Evolutionary conservation across 1,140 invertebrate genomes (phyloP).

Genomic region (Drosophila burlai): DNA sequence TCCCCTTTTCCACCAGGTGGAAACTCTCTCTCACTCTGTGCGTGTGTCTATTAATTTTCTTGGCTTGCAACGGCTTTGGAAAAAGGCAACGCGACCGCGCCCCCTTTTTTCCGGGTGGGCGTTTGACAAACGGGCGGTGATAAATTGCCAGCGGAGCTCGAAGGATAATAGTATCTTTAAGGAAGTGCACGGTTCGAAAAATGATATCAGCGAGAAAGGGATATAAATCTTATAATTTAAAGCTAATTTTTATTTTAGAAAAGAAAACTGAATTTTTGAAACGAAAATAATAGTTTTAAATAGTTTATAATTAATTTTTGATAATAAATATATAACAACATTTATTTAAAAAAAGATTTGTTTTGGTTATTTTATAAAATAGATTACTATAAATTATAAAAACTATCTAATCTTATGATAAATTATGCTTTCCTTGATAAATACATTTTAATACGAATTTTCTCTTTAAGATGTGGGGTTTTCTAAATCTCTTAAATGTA

Average conservation of each 20-base stretch:
- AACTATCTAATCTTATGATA: too few species aligned
- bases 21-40: constrained; percentile 9
- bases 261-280: too few species aligned
- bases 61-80: constrained; percentile 26
- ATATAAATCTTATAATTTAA: neutral
- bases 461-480: too few species aligned
- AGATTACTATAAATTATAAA: neutral
- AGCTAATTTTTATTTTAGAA: neutral
- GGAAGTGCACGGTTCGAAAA: constrained; percentile 12
- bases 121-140: constrained; percentile 64
- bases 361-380: too few species aligned
- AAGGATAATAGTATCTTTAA: constrained; percentile 13
- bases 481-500: too few species aligned
- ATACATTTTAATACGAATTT: too few species aligned
- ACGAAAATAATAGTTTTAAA: too few species aligned
- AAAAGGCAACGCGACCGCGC: constrained; percentile 43
- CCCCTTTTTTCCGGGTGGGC: constrained; percentile 30
- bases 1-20: constrained; percentile 23
- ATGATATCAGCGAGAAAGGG: neutral
- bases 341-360: too few species aligned
- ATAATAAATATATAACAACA: too few species aligned
- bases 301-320: too few species aligned
- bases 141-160: constrained; percentile 48
- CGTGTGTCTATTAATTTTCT: constrained; percentile 72
- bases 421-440: too few species aligned